Conservation (phyloP, 2,113 vertebrate genomes). For the Stictonetta naevosa region DNA sequence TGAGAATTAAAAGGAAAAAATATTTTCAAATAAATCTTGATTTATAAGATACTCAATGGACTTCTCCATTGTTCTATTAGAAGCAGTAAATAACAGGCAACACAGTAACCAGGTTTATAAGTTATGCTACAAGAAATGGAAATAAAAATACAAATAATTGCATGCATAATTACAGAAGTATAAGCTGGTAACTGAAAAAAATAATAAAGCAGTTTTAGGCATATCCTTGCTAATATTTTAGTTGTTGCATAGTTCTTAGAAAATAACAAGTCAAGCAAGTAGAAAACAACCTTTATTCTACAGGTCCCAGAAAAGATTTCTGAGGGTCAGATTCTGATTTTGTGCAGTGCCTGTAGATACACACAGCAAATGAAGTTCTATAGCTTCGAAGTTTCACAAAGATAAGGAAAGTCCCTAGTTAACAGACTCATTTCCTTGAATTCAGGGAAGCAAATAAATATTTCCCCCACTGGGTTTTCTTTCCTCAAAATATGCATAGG, state of each 20-base stretch:
- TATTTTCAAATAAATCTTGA: neutral
- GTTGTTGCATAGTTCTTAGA: neutral
- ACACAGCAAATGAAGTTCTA: neutral
- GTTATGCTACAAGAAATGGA: neutral
- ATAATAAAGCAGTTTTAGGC: neutral
- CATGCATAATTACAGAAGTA: neutral
- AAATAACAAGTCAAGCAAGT: neutral
- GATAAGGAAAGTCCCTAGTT: too few species aligned
- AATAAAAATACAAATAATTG: neutral
- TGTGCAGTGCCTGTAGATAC: neutral
- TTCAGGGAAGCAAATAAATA: neutral
- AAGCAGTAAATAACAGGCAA: neutral
- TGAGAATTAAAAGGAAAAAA: neutral
- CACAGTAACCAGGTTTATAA: neutral
- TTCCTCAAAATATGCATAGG: neutral
- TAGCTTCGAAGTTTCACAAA: neutral
- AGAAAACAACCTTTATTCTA: neutral
- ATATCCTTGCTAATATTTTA: neutral
- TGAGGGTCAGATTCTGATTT: neutral
- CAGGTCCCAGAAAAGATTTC: neutral
- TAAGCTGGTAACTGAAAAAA: neutral
- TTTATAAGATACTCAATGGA: neutral
- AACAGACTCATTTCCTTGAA: neutral
- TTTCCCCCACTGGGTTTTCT: neutral
- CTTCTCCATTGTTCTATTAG: neutral